Evolutionary conservation across 2,113 vertebrate genomes (phyloP), one percentile per base, ranked within the genome.

Genomic region (Girardinichthys multiradiatus): DNA sequence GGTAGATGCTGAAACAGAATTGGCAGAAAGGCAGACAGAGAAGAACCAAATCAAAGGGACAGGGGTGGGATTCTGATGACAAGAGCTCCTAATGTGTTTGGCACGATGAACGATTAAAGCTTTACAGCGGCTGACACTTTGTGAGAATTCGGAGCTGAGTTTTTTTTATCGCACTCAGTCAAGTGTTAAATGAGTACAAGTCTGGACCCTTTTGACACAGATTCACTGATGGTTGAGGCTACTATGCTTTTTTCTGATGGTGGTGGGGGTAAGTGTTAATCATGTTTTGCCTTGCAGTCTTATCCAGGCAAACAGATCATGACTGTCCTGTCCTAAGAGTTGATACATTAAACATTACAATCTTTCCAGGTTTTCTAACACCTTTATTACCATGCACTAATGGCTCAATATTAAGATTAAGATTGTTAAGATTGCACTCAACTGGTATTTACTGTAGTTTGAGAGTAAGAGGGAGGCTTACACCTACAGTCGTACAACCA

Each of bases 161-260:
- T 76, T 89, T 74, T 69, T 64, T 64, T 60, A 77, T 74, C 42
- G 63, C 65, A 87, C 67, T 84, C 59, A 24, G 65, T 86, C 58
- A 10, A 85, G 86, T 85, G 89, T 89, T 89, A 86, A 90, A 90
- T 86, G 73, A 89, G 70, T 82, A 77, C 48, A 87, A 84, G 83
- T 81, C 74, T 79, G 83, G 72, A 84, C 61, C 83, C 69, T 87
- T 88, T 89, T 85, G 82, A 81, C 82, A 62, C 62, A 1, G 35
- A 77, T 71, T 7, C 31, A 4, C 48, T 30, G 7, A 12, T 31
- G 42, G 42, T 19, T 45, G 27, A 9, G n/a, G 45, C 10, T 26
- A 35, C 24, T n/a, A n/a, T 35, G 31, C n/a, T n/a, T 27, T 60
- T 69, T 45, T 51, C 13, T 37, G 35, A 21, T 15, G 61, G 35